phyloP scores from a whole-genome alignment of 92 coral and sea anemone genomes.

The Actinernus sp. region DNA sequence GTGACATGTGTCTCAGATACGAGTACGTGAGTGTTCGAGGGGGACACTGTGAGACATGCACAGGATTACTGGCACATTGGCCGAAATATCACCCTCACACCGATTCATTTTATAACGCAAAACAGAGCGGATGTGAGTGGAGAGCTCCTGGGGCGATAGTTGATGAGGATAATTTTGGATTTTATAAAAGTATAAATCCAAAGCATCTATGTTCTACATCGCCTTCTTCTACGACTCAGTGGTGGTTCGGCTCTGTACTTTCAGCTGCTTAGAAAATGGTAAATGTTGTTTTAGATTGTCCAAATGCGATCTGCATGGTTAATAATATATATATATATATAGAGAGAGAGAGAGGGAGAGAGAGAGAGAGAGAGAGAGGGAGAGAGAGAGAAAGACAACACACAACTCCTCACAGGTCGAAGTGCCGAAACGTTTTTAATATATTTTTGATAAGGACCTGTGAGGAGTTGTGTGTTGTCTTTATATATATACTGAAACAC shows the following conservation, averaged over 20 bases:
- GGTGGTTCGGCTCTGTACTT: conserved; percentile 22
- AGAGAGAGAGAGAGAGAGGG: too few species aligned
- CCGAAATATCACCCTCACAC: conserved; percentile 4
- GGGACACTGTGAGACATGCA: conserved; percentile 12
- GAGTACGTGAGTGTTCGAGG: conserved; percentile 38
- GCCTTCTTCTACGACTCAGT: conserved; percentile 19
- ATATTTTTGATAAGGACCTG: too few species aligned
- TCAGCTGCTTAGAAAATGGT: background rate
- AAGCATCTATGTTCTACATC: conserved; percentile 21
- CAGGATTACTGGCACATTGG: background rate
- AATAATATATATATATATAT: too few species aligned
- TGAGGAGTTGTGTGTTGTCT: too few species aligned
- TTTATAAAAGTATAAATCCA: background rate
- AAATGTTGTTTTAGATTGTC: too few species aligned
- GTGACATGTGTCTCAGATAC: background rate
- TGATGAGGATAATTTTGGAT: conserved; percentile 23
- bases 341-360: too few species aligned
- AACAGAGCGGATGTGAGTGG: conserved; percentile 8
- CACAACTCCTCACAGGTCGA: too few species aligned
- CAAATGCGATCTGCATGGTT: too few species aligned
- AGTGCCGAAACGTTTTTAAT: too few species aligned
- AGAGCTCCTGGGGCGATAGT: background rate
- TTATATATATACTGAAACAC: too few species aligned
- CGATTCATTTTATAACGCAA: background rate
- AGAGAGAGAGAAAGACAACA: too few species aligned